Base-by-base conservation (phyloP, 2,113 vertebrate genomes). In the Callaeas wilsoni region DNA sequence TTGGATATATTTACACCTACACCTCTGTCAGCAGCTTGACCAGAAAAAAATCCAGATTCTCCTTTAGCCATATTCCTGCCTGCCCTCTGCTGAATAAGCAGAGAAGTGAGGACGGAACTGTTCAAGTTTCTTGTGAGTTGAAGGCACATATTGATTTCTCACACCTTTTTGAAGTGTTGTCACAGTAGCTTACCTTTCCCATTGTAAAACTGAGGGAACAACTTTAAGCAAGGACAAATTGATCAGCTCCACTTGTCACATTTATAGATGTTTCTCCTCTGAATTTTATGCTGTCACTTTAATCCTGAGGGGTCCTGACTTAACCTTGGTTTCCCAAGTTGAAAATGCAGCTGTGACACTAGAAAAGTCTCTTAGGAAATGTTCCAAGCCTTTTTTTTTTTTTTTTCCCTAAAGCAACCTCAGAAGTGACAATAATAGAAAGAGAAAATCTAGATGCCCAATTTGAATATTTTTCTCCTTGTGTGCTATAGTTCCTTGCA, bases 121-220 rank as follows among this genome's bases (percentile, higher is more conserved):
- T 32, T 39, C 63, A 62, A 62, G 29, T 29, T 59, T 41, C 26
- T 7, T n/a, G 13, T 14, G 41, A 64, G 62, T 26, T 73, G 46
- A 39, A 65, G 47, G 6, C 0, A 0, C 15, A 7, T 5, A 7
- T 23, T 47, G 8, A 35, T 84, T 84, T 27, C 42, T 73, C 52
- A 76, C 16, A 57, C 5, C 25, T 3, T 1, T 89, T 1, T 69
- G 46, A 87, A 65, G 9, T 57, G 56, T 49, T 42, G 56, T 30
- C 9, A 0, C 2, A 6, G 12, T 21, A 69, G 10, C 16, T 76
- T 35, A 37, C 11, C 10, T 64, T 68, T 73, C 50, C 37, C 32
- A 20, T 10, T 21, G 3, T 3, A 68, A 47, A 65, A 47, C 7
- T 7, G 30, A 89, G 33, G 49, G 35, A 71, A 42, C 2, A 11